Base-by-base conservation (phyloP, 1,140 invertebrate genomes). In the Nomia melanderi region DNA sequence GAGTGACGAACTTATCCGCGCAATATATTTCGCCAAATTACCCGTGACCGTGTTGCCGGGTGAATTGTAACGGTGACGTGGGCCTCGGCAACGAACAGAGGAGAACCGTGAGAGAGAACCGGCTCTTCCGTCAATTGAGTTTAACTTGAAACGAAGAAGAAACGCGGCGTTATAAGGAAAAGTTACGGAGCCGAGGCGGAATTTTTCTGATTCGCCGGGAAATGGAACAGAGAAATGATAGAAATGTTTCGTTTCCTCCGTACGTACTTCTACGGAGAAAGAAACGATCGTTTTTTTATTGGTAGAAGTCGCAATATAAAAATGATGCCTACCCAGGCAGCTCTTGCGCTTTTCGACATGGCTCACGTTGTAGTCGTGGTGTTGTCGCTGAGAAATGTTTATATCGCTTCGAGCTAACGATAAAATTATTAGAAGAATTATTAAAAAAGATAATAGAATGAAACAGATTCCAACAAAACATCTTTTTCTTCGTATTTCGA, bases 11-110 rank as follows among this genome's bases (percentile, higher is more conserved):
- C 75, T 63, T 25, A 53, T 63, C 72, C 67, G 20, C 27, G 50
- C 56, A 36, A 76, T 73, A 60, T 59, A 69, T 63, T 50, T 66
- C 54, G 67, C 54, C 76, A 67, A 76, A 84, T 76, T 67, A 66
- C 6, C 33, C 41, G 53, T 63, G 75, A 62, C 65, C 27, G 17
- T 31, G 11, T 29, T 8, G n/a, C 20, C 33, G 39, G n/a, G 9
- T 47, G 54, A 57, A 67, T 47, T 4, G 36, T 23, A 27, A 14
- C 47, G 7, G 25, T 47, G 62, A 44, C 63, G 73, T 36, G 60
- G 23, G 36, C 41, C 44, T 39, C 27, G 36, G 44, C 23, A 14
- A 41, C 11, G 29, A 67, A 56, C 8, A 31, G 12, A 36, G 17
- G 12, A 36, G 17, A 39, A 57, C 36, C 14, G 20, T 23, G n/a